Evolutionary conservation across 1,140 invertebrate genomes (phyloP).

Genomic region (Tyrophagus putrescentiae): DNA sequence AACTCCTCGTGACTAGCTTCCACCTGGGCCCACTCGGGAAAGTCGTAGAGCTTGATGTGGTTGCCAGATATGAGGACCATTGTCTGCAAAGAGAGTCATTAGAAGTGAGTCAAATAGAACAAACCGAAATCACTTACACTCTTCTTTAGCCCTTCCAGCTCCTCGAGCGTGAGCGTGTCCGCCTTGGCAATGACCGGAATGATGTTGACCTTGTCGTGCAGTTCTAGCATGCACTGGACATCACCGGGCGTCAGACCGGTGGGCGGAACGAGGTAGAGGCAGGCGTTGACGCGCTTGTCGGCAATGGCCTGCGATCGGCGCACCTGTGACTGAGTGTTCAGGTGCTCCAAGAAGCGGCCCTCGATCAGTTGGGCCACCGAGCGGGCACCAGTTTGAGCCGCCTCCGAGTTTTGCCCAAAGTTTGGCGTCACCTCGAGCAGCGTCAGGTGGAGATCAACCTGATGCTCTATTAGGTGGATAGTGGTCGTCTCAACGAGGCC

Average conservation of each 20-base stretch:
- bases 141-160: constrained; percentile 87
- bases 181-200: constrained; percentile 98
- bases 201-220: constrained; percentile 97
- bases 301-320: constrained; percentile 47
- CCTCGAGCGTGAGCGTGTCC: constrained; percentile 93
- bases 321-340: constrained; percentile 77
- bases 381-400: constrained; percentile 72
- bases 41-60: constrained; percentile 98
- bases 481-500: constrained; percentile 78
- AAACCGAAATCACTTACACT: constrained; percentile 21
- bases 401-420: constrained; percentile 51
- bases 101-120: neutral
- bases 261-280: constrained; percentile 95
- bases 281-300: constrained; percentile 81
- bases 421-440: constrained; percentile 54
- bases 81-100: constrained; percentile 41
- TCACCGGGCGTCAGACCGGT: constrained; percentile 91
- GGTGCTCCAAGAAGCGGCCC: constrained; percentile 85
- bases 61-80: constrained; percentile 90
- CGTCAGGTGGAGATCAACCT: constrained; percentile 42
- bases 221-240: constrained; percentile 94
- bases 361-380: constrained; percentile 95
- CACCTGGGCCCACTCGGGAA: constrained; percentile 61
- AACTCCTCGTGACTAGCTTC: too few relatives aligned
- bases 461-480: constrained; percentile 59